Evolutionary conservation across 2,888 invertebrate species (phyloP), one percentile per base, ranked within the genome.

Genomic region (Pseudococcus longispinus): DNA sequence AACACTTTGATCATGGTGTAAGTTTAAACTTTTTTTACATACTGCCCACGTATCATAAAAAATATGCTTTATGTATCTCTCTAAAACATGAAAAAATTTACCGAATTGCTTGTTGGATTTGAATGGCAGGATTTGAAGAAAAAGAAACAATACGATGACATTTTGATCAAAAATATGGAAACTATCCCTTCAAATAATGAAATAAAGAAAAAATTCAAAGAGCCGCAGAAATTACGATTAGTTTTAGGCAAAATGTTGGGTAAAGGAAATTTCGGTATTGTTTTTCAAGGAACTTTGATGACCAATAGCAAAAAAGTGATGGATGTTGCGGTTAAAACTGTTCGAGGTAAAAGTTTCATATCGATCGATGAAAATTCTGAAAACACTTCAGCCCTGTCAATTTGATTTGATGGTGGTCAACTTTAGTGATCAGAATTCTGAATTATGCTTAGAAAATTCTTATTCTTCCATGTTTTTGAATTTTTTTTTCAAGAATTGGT

Each of bases 231-330:
- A 70, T 29, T 5, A 1, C 6, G 18, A 18, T 26, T 70, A 9
- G 6, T 15, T 18, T 3, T 15, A 15, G 70, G 70, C 4, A 32
- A 70, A 15, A 18, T 70, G 15, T 18, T 70, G 26, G 70, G 70
- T 70, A 70, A 29, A 29, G 70, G 70, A 29, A 70, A 70, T 70
- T 70, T 70, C 18, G 70, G 70, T 15, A 70, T 70, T 18, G 70
- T 70, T 29, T 29, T 29, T 32, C 70, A 32, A 70, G 70, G 70
- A 29, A 70, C 32, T 4, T 29, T 70, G 18, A 70, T 70, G 1
- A 20, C 29, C 1, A 70, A 32, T 70, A 18, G 29, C 15, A 70
- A 18, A 29, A 70, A 70, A 70, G 32, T 70, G 15, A 70, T 29
- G 29, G 70, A 70, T 32, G 70, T 70, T 15, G 70, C 70, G 15